Percentiles rank a stretch among this genome's conserved stretches.
Conservation (phyloP, 2,113 vertebrate genomes). For the Eolophus roseicapilla region DNA sequence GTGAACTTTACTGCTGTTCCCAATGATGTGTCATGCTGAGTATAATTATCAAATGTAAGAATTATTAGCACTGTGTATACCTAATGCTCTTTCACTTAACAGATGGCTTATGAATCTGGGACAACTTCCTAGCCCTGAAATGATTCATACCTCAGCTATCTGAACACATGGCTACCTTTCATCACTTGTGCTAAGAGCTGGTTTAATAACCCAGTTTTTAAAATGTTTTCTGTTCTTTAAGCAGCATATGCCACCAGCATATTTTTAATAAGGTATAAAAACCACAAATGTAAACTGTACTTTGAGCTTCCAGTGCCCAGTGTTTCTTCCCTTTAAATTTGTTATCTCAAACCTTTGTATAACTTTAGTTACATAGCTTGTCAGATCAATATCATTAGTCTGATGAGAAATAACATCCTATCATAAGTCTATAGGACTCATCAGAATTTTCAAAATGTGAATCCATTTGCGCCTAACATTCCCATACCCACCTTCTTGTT, state of each 20-base stretch:
- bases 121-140: slow-evolving; percentile 13
- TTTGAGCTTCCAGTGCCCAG: background rate
- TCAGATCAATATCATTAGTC: background rate
- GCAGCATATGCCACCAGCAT: background rate
- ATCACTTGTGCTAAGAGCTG: background rate
- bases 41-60: background rate
- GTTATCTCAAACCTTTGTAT: background rate
- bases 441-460: background rate
- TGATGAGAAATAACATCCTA: background rate
- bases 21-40: background rate
- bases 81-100: slow-evolving; percentile 28
- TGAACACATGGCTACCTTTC: slow-evolving; percentile 58
- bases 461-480: background rate
- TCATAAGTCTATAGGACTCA: background rate
- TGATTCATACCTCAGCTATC: slow-evolving; percentile 35
- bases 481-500: background rate
- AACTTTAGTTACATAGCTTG: background rate
- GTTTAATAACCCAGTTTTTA: slow-evolving; percentile 34
- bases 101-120: slow-evolving; percentile 56
- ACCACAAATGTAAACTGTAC: background rate
- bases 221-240: background rate
- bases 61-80: background rate
- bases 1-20: background rate
- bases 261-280: background rate
- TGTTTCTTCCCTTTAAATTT: background rate